Base-by-base conservation (phyloP, 2,113 vertebrate species). In the Nerophis ophidion region DNA sequence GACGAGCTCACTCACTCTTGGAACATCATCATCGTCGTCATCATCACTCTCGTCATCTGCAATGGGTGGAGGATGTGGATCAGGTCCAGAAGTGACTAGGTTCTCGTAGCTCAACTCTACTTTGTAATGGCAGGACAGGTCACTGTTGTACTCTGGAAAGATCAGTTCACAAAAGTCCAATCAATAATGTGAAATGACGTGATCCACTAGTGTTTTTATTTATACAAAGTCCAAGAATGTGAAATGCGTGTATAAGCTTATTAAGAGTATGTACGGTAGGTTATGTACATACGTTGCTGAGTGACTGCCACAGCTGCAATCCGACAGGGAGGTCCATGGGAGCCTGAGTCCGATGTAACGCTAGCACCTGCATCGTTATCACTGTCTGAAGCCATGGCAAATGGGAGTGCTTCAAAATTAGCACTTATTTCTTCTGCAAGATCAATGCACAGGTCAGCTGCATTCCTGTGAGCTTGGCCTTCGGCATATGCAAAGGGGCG, bases 371-470 rank as follows among this genome's bases (percentile, higher is more conserved):
- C 96, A 16, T 98, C 97, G 0, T 98, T 98, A 74, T 99, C 97
- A 0, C 96, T 99, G 78, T 99, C 97, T 1, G 96, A 99, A 26
- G 97, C 96, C 96, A 97, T 98, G 61, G 97, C 97, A 56, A 99
- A 99, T 34, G 97, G 97, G 53, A 99, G 72, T 0, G 94, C 97
- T 86, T 98, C 96, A 12, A 99, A 99, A 86, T 99, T 99, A 60
- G 95, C 95, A 0, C 96, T 99, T 68, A 99, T 99, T 83, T 99
- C 97, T 61, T 99, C 96, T 0, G 97, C 95, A 1, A 98, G 89
- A 81, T 99, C 97, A 0, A 97, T 88, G 66, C 96, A 98, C 36
- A 98, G 83, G 82, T 99, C 96, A 0, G 97, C 97, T 0, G 97
- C 95, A 0, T 98, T 98, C 51, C 97, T 90, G 87, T 98, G 97